Evolutionary conservation across 2,113 vertebrate species (phyloP).

Genomic region (Ondatra zibethicus): DNA sequence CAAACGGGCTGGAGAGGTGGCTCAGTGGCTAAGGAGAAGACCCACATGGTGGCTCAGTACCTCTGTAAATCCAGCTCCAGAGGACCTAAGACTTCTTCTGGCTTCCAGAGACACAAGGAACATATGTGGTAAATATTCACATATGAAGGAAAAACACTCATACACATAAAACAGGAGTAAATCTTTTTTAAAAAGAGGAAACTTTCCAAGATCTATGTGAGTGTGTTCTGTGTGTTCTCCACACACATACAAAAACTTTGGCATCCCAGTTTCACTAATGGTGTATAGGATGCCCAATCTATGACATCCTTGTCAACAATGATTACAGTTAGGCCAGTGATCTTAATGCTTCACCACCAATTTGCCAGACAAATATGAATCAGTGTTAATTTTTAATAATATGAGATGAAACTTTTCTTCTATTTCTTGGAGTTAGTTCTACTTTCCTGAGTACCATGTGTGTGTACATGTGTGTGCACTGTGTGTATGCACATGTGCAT

Average conservation of each 20-base stretch:
- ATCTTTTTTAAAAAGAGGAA: background rate
- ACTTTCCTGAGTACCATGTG: background rate
- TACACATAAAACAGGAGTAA: background rate
- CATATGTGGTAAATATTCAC: background rate
- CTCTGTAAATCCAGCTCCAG: background rate
- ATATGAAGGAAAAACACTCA: background rate
- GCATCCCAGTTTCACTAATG: background rate
- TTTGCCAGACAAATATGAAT: slow-evolving; percentile 35
- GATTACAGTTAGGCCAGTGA: background rate
- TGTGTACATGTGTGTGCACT: background rate
- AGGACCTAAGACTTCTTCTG: background rate
- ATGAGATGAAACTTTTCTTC: background rate
- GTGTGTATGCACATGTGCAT: background rate
- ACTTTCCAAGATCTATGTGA: background rate
- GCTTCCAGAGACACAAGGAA: background rate
- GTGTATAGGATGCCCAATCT: background rate
- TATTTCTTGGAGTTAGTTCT: slow-evolving; percentile 29
- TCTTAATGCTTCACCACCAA: background rate
- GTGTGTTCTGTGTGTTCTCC: background rate
- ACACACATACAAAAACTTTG: background rate
- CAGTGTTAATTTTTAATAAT: background rate
- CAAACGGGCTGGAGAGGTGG: background rate
- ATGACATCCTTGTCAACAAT: background rate
- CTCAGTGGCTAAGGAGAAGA: background rate
- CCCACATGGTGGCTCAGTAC: background rate